Evolutionary conservation across 2,797 vertebrate species (phyloP).

Genomic region (Apodemus agrarius): DNA sequence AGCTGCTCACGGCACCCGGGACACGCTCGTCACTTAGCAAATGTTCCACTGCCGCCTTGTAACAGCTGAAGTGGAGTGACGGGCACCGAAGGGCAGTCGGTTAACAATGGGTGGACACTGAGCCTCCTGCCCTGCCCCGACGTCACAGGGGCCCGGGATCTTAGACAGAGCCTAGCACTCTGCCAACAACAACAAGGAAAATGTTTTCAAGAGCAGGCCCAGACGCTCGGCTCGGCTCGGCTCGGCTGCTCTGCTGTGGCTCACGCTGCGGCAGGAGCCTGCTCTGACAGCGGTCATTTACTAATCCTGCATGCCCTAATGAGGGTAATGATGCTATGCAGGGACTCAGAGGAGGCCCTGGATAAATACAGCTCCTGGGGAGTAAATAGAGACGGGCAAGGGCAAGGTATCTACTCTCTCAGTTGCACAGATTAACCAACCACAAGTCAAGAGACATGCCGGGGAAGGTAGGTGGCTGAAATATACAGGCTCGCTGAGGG

Average conservation of each 20-base stretch:
- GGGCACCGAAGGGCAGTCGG: neutral
- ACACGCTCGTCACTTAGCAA: neutral
- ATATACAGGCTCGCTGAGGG: fast-evolving
- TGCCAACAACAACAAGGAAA: slow-evolving; percentile 61
- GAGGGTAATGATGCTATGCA: slow-evolving; percentile 61
- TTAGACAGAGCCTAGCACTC: slow-evolving; percentile 22
- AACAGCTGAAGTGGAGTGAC: neutral
- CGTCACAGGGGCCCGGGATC: neutral
- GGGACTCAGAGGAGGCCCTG: slow-evolving; percentile 13
- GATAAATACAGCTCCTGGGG: slow-evolving; percentile 70
- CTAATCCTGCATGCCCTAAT: slow-evolving; percentile 65
- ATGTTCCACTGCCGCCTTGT: neutral
- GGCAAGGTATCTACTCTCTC: neutral
- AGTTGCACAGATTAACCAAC: fast-evolving
- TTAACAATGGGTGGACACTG: neutral
- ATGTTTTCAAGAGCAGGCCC: slow-evolving; percentile 25
- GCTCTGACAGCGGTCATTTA: slow-evolving; percentile 64
- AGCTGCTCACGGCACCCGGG: neutral
- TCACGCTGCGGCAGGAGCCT: neutral
- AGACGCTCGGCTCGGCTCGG: slow-evolving; percentile 25
- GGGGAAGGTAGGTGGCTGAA: neutral
- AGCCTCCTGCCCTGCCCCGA: neutral
- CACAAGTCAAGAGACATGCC: neutral
- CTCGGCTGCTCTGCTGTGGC: slow-evolving; percentile 65
- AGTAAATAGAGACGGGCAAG: neutral